These are phyloP conservation scores for Panopea generosa DNA, from an alignment of 2,888 invertebrate genomes.

Conservation along the genomic window DNA sequence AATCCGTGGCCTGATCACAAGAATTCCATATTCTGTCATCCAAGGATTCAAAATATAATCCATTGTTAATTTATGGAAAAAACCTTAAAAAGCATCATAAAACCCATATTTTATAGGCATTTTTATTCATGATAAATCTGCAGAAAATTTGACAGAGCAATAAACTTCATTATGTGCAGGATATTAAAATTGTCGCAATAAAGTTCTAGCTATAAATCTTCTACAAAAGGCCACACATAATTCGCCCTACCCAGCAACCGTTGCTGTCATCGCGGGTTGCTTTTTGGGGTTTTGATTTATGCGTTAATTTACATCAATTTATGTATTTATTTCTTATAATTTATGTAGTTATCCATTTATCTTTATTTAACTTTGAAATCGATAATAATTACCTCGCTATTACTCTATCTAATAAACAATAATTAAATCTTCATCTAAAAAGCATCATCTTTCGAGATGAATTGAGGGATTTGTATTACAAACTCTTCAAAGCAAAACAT, in stretches of 20 bases:
- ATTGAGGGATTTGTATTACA: too few relatives aligned
- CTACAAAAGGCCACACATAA: conserved; percentile 31
- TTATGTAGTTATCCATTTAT: too few relatives aligned
- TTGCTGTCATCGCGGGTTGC: too few relatives aligned
- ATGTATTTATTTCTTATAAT: too few relatives aligned
- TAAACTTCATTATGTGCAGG: conserved; percentile 38
- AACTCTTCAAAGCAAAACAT: too few relatives aligned
- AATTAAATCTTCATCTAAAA: too few relatives aligned
- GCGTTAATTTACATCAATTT: too few relatives aligned
- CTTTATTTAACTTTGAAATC: too few relatives aligned
- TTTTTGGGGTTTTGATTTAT: too few relatives aligned
- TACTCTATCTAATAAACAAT: too few relatives aligned
- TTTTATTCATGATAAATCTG: conserved; percentile 51
- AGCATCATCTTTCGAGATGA: too few relatives aligned
- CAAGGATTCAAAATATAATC: conserved; percentile 37
- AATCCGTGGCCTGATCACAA: conserved; percentile 1
- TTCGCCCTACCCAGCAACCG: neutral
- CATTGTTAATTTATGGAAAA: conserved; percentile 54
- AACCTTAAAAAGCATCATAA: conserved; percentile 34
- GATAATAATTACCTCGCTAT: too few relatives aligned
- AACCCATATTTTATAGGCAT: conserved; percentile 50
- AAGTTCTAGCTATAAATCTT: conserved; percentile 26
- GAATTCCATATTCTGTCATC: conserved; percentile 7
- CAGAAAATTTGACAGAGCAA: conserved; percentile 45
- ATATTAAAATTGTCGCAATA: conserved; percentile 32